Conservation (phyloP, 1,140 invertebrate genomes). For the Pissodes strobi region DNA sequence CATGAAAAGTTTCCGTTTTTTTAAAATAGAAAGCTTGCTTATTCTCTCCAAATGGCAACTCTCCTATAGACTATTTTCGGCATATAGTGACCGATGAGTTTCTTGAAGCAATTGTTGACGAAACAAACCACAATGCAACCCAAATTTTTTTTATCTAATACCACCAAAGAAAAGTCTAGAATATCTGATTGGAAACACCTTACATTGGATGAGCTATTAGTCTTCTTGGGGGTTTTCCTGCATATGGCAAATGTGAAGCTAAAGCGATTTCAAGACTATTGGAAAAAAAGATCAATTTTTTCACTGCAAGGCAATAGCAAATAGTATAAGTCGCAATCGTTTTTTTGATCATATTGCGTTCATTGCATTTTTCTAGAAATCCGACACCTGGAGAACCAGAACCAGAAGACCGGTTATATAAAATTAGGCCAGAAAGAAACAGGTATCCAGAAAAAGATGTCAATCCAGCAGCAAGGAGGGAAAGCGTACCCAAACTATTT, state of each 20-base stretch:
- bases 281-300: slow-evolving; percentile 6
- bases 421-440: slow-evolving; percentile 18
- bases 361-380: slow-evolving; percentile 21
- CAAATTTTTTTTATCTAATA: not conserved
- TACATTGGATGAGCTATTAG: slow-evolving; percentile 1
- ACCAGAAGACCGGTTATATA: slow-evolving; percentile 17
- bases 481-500: not conserved
- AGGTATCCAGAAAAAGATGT: not conserved
- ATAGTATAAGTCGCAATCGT: slow-evolving; percentile 16
- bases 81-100: not conserved
- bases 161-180: not conserved
- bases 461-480: not conserved
- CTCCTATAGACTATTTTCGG: slow-evolving; percentile 11
- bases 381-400: not conserved
- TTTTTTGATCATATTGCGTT: slow-evolving; percentile 20
- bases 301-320: slow-evolving; percentile 7
- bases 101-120: slow-evolving; percentile 1
- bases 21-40: not conserved
- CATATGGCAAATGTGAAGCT: slow-evolving; percentile 13
- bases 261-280: not conserved
- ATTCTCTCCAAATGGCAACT: not conserved
- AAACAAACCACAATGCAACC: slow-evolving; percentile 5
- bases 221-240: slow-evolving; percentile 8
- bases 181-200: not conserved
- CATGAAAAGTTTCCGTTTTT: not conserved